A percentile compares a stretch with the other conserved stretches of the same genome.
phyloP scores from a whole-genome alignment of 2,888 invertebrate species.

The Parasteatoda lunata region DNA sequence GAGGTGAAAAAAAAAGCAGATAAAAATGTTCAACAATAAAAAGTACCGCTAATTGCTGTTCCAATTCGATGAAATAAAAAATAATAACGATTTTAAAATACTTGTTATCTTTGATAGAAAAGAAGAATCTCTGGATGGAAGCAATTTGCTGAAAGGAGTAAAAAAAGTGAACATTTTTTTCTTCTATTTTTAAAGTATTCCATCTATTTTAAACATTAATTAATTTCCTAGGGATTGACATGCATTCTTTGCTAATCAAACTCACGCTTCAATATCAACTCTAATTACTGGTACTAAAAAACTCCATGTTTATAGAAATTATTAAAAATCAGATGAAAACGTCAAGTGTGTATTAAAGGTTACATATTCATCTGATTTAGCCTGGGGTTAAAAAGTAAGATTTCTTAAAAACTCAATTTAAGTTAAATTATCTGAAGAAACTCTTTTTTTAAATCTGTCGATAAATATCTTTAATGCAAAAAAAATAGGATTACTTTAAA shows the following conservation, averaged over 20 bases:
- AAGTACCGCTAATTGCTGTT: constrained; percentile 44
- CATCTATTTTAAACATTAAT: constrained; percentile 46
- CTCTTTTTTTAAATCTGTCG: too few relatives aligned
- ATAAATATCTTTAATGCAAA: too few relatives aligned
- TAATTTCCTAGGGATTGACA: constrained; percentile 53
- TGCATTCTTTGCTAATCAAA: constrained; percentile 35
- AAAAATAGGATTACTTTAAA: too few relatives aligned
- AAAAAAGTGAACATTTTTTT: constrained; percentile 4
- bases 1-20: constrained; percentile 2
- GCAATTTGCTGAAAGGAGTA: background rate
- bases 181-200: constrained; percentile 42
- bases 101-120: constrained; percentile 29
- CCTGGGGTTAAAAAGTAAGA: background rate
- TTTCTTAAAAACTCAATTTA: background rate
- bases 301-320: constrained; percentile 15
- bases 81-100: constrained; percentile 25
- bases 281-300: constrained; percentile 25
- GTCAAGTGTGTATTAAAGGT: background rate
- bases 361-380: constrained; percentile 19
- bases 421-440: background rate
- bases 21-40: constrained; percentile 3
- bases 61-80: constrained; percentile 4
- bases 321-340: constrained; percentile 16
- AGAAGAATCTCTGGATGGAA: background rate
- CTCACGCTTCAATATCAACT: constrained; percentile 9